Percentiles rank a stretch among this genome's conserved stretches.
Evolutionary conservation across 1,140 invertebrate genomes (phyloP).

Genomic region (Drosophila arizonae): DNA sequence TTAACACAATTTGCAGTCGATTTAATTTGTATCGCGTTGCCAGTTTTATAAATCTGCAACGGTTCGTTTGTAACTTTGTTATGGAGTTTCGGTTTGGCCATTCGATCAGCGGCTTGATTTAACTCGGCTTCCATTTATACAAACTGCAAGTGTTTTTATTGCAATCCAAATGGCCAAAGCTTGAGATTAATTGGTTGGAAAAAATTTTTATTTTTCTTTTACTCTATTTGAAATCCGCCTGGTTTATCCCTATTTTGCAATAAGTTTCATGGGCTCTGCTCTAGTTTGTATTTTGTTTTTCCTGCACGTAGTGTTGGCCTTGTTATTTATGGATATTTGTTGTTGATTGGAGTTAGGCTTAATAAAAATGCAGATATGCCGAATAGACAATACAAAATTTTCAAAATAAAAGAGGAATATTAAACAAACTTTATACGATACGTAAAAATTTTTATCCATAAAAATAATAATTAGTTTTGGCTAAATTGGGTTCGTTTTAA

Average conservation of each 20-base stretch:
- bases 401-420: no score
- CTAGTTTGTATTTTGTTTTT: not conserved
- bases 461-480: no score
- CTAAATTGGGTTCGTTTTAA: no score
- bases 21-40: slow-evolving; percentile 72
- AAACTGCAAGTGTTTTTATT: slow-evolving; percentile 17
- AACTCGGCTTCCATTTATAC: slow-evolving; percentile 15
- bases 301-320: no score
- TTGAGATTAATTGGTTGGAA: slow-evolving; percentile 44
- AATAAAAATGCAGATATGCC: not conserved
- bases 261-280: not conserved
- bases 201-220: not conserved
- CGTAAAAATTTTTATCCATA: no score
- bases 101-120: slow-evolving; percentile 39
- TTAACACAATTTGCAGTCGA: slow-evolving; percentile 78
- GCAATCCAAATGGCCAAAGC: slow-evolving; percentile 14
- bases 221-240: not conserved
- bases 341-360: not conserved
- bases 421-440: no score
- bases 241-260: slow-evolving; percentile 1
- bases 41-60: slow-evolving; percentile 28
- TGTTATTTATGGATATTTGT: not conserved
- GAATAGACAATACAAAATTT: no score
- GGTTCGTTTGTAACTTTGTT: slow-evolving; percentile 30
- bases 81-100: slow-evolving; percentile 4